Base-by-base conservation (phyloP, 2,113 vertebrate genomes). In the Acrocephalus kingi region DNA sequence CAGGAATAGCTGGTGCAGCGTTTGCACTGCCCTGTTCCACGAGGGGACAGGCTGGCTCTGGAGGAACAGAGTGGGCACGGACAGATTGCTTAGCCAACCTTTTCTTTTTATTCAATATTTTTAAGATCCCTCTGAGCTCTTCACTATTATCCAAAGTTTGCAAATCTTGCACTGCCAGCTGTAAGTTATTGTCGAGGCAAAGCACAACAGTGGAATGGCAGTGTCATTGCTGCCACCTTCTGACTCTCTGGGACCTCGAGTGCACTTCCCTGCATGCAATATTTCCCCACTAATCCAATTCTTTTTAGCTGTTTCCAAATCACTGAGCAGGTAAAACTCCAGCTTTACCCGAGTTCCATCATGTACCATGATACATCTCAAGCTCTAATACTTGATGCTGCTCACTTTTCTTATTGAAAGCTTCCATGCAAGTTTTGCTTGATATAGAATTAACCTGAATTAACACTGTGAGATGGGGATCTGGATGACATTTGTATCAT, bases 201-300 rank as follows among this genome's bases (percentile, higher is more conserved):
- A 68, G 39, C 91, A 63, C 48, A 52, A 7, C 55, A 52, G 35
- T 55, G 35, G 22, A 22, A 89, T 81, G 51, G 7, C 55, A 48
- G 28, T 74, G 80, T 67, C 84, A 37, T 89, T 92, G 91, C 84
- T 94, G 69, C 84, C 89, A 87, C 61, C 89, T 97, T 93, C 93
- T 95, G 94, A 94, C 68, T 93, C 68, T 11, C 25, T 45, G 55
- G 11, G 41, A 77, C 68, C 61, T 67, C 16, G 5, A 77, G 68
- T 20, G 27, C 28, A 13, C 75, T 87, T 56, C 51, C 51, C 51
- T 49, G 21, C 5, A 1, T 10, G 2, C 9, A 74, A 11, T 75
- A 23, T 55, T 92, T 81, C 19, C 5, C 41, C 25, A 33, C 23
- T 20, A 30, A 63, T 79, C 49, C 41, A 9, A 5, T 41, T 48